Conservation (phyloP, 2,797 vertebrate genomes). For the Eulemur rubriventer region DNA sequence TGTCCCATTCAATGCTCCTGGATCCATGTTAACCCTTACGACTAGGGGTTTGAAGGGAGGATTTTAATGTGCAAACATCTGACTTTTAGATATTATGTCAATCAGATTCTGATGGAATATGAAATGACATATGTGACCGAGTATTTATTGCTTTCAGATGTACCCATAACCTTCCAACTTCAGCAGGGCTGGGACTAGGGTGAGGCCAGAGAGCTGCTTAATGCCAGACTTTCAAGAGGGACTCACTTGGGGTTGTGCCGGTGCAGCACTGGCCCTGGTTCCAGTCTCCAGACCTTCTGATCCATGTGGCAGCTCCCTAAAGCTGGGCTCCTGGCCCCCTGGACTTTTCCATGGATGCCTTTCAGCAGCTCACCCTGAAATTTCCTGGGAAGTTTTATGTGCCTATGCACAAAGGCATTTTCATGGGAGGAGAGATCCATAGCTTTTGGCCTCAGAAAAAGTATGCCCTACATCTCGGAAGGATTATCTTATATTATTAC, state of each 20-base stretch:
- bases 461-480: not conserved
- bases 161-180: not conserved
- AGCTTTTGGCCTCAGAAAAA: not conserved
- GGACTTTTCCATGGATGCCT: not conserved
- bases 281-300: not conserved
- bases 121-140: constrained; percentile 13
- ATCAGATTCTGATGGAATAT: constrained; percentile 56
- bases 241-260: accelerated
- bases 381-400: not conserved
- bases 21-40: constrained; percentile 5
- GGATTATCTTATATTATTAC: not conserved
- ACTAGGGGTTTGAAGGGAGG: constrained; percentile 60
- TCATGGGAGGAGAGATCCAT: not conserved
- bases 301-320: not conserved
- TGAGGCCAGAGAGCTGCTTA: not conserved
- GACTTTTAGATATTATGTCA: constrained; percentile 60
- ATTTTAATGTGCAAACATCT: constrained; percentile 60
- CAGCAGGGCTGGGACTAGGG: not conserved
- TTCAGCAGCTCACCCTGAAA: not conserved
- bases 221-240: not conserved
- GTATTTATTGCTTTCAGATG: not conserved
- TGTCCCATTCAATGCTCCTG: not conserved
- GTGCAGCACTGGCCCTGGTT: not conserved
- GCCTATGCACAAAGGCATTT: not conserved
- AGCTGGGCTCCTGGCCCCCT: not conserved